phyloP scores from a whole-genome alignment of 2,888 invertebrate species.

The Biston betularia region DNA sequence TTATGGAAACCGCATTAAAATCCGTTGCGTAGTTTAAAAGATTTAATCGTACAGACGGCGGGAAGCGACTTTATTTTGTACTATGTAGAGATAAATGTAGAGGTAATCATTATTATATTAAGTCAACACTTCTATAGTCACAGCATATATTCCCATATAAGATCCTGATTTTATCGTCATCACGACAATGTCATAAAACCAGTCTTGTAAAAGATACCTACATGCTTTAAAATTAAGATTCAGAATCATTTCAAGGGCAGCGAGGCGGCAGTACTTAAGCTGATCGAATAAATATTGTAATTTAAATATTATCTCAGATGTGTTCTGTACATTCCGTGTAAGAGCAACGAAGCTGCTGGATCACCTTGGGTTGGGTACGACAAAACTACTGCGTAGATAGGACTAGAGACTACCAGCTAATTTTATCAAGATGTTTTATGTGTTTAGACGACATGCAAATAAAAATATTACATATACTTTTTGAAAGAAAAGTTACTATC shows the following conservation, averaged over 20 bases:
- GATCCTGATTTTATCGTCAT: conserved; percentile 19
- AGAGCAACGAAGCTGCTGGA: conserved; percentile 35
- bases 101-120: too few relatives aligned
- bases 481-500: too few relatives aligned
- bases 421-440: not conserved
- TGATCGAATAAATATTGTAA: conserved; percentile 24
- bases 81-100: too few relatives aligned
- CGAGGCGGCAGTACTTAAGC: conserved; percentile 9
- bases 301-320: conserved; percentile 15
- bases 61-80: too few relatives aligned
- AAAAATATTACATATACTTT: too few relatives aligned
- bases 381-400: conserved; percentile 20
- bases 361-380: conserved; percentile 32
- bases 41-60: too few relatives aligned
- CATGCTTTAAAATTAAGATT: conserved; percentile 19
- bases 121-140: not conserved
- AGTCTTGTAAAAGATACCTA: conserved; percentile 8
- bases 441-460: not conserved
- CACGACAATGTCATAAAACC: conserved; percentile 24
- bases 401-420: not conserved
- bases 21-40: too few relatives aligned
- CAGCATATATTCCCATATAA: not conserved
- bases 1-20: too few relatives aligned
- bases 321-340: conserved; percentile 32
- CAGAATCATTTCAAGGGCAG: conserved; percentile 26